Base-by-base conservation (phyloP, 2,888 invertebrate species). In the Pediacus dermestoides region DNA sequence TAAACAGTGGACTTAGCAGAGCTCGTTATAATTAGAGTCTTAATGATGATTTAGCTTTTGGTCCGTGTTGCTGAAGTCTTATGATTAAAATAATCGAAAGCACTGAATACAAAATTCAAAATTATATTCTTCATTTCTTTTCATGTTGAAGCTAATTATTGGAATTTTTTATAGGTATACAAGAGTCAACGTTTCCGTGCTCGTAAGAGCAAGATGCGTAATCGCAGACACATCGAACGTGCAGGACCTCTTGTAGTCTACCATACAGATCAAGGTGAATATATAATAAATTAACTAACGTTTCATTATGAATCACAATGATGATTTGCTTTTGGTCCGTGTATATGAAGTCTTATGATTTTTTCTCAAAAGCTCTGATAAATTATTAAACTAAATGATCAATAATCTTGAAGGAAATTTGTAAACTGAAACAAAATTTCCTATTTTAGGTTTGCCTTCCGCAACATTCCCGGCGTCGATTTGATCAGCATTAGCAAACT, bases 171-270 rank as follows among this genome's bases (percentile, higher is more conserved):
- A 1, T 58, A 92, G 91, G 94, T 95, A 4, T 93, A 93, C 78
- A 91, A 92, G 70, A 93, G 94, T 1, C 90, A 92, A 70, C 82
- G 96, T 48, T 86, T 95, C 72, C 89, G 99, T 70, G 97, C 99
- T 64, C 99, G 99, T 54, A 94, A 94, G 72, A 99, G 99, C 71
- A 99, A 99, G 74, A 93, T 96, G 93, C 87, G 99, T 64, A 96
- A 99, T 73, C 86, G 97, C 60, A 86, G 96, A 50, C 87, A 95
- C 65, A 86, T 97, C 57, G 94, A 96, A 70, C 88, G 95, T 68
- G 83, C 86, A 64, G 99, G 99, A 58, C 99, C 99, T 15, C 78
- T 99, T 59, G 83, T 99, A 63, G 81, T 99, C 53, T 99, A 95
- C 73, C 82, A 86, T 68, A 85, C 92, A 73, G 96, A 99, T 68